These are phyloP conservation scores for Tipula confusa DNA, from an alignment of 2,888 invertebrate genomes.

Conservation along the genomic window DNA sequence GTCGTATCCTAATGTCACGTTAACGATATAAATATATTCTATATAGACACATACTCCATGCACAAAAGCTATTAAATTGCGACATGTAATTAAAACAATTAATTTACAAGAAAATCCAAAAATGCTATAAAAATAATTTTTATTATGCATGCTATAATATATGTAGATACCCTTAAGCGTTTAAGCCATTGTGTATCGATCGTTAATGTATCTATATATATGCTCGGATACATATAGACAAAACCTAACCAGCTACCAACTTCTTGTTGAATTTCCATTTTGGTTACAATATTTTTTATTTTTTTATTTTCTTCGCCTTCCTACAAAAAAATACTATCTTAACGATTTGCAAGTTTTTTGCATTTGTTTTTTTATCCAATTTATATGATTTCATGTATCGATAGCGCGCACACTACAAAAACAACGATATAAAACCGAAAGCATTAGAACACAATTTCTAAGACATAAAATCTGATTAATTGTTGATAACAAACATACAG, in stretches of 20 bases:
- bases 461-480: slow-evolving; percentile 25
- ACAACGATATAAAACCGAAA: background rate
- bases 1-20: background rate
- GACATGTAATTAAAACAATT: slow-evolving; percentile 12
- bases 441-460: slow-evolving; percentile 3
- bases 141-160: slow-evolving; percentile 5
- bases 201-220: background rate
- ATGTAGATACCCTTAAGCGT: background rate
- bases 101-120: background rate
- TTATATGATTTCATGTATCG: background rate
- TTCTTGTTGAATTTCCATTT: background rate
- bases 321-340: background rate
- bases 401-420: background rate
- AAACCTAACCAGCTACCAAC: background rate
- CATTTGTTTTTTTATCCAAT: background rate
- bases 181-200: background rate
- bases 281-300: background rate
- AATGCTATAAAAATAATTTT: slow-evolving; percentile 3
- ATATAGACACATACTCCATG: background rate
- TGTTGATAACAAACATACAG: background rate
- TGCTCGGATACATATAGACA: background rate
- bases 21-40: background rate
- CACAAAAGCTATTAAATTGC: background rate
- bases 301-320: background rate
- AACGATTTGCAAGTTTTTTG: slow-evolving; percentile 25